These are phyloP conservation scores for Toxostoma redivivum DNA, from an alignment of 2,113 vertebrate species.

Conservation along the genomic window DNA sequence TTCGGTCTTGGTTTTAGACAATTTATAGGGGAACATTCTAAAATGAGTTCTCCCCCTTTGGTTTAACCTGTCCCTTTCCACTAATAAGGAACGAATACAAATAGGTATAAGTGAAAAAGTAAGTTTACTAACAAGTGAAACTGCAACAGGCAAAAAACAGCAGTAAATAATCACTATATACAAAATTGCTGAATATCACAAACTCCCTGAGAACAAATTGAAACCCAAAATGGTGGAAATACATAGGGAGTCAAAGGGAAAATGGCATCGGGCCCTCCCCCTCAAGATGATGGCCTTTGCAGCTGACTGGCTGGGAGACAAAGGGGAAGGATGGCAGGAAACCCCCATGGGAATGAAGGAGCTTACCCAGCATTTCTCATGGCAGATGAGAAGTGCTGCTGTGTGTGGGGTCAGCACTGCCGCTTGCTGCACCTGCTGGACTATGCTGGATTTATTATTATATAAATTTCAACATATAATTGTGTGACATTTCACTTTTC, in stretches of 20 bases:
- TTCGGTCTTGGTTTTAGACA: neutral
- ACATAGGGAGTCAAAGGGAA: neutral
- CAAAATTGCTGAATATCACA: neutral
- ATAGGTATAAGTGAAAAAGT: neutral
- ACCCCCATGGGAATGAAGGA: accelerated
- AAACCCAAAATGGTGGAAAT: neutral
- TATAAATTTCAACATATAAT: neutral
- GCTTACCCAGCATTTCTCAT: neutral
- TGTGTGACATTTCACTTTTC: neutral
- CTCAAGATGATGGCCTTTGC: accelerated
- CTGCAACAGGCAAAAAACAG: neutral
- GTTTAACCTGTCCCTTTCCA: neutral
- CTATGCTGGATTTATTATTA: neutral
- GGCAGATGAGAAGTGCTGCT: neutral
- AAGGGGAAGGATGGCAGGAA: neutral
- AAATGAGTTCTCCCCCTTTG: neutral
- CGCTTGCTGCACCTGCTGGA: accelerated
- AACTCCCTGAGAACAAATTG: neutral
- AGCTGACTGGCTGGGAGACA: accelerated
- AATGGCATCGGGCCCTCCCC: neutral
- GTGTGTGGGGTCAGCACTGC: neutral
- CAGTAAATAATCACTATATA: neutral
- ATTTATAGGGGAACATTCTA: neutral
- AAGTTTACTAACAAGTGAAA: neutral
- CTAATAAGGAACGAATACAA: accelerated